Percentiles rank a stretch among this genome's conserved stretches.
Conservation (phyloP, 2,888 invertebrate genomes). For the Homarus gammarus region DNA sequence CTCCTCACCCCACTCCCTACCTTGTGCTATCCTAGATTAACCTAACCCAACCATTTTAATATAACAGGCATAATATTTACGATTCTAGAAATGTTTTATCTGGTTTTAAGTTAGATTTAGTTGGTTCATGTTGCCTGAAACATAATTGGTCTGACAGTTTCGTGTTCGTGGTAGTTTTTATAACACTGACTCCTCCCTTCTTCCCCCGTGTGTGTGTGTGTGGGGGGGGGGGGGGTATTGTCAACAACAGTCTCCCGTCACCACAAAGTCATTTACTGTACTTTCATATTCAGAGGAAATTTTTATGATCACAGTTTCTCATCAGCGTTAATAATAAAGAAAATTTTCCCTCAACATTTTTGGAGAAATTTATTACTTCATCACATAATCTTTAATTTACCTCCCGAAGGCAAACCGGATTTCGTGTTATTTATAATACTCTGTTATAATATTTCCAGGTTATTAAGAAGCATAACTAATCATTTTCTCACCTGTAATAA, state of each 20-base stretch:
- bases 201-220: too few species aligned
- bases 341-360: neutral
- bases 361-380: neutral
- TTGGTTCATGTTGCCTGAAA: too few species aligned
- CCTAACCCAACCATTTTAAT: too few species aligned
- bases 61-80: too few species aligned
- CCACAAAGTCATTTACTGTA: too few species aligned
- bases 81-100: too few species aligned
- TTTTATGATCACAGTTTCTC: neutral
- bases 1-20: neutral
- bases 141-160: too few species aligned
- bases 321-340: neutral
- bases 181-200: too few species aligned
- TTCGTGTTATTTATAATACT: neutral
- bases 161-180: too few species aligned
- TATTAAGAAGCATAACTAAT: neutral
- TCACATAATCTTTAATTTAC: neutral
- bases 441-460: neutral
- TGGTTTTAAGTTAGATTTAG: too few species aligned
- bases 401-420: neutral
- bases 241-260: too few species aligned
- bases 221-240: too few species aligned
- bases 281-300: neutral
- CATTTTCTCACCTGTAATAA: neutral
- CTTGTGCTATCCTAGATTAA: neutral